These are phyloP conservation scores for Apodemus speciosus DNA, from an alignment of 2,113 vertebrate species.

Conservation along the genomic window DNA sequence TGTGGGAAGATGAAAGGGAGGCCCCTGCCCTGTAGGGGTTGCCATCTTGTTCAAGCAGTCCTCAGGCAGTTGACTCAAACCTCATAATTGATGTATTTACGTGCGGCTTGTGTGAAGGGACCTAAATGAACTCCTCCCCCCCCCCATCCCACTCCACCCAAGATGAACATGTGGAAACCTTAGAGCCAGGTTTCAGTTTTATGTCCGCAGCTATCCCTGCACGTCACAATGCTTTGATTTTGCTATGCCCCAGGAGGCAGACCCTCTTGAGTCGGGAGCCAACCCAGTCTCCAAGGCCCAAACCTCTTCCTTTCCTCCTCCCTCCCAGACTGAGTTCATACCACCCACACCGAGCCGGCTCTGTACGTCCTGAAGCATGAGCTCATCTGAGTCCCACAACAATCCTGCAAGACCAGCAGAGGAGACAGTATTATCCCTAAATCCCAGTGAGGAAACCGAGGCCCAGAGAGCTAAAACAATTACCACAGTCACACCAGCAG, in stretches of 20 bases:
- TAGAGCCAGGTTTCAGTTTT: constrained; percentile 31
- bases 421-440: constrained; percentile 37
- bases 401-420: not conserved
- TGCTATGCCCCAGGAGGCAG: not conserved
- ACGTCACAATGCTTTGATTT: not conserved
- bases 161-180: not conserved
- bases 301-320: not conserved
- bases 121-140: not conserved
- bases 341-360: constrained; percentile 2
- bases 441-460: constrained; percentile 64
- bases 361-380: constrained; percentile 52
- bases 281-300: not conserved
- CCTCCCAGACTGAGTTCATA: not conserved
- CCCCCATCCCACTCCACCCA: not conserved
- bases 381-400: constrained; percentile 53
- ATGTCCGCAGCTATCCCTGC: not conserved
- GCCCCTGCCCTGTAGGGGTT: not conserved
- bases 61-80: constrained; percentile 45
- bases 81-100: constrained; percentile 37
- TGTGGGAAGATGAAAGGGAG: constrained; percentile 32
- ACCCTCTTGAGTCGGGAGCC: not conserved
- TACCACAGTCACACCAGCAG: constrained; percentile 11
- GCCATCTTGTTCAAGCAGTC: constrained; percentile 52
- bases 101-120: constrained; percentile 32
- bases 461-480: constrained; percentile 33